A percentile compares a stretch with the other conserved stretches of the same genome.
phyloP scores from a whole-genome alignment of 2,797 vertebrate genomes.

The Dermochelys coriacea region DNA sequence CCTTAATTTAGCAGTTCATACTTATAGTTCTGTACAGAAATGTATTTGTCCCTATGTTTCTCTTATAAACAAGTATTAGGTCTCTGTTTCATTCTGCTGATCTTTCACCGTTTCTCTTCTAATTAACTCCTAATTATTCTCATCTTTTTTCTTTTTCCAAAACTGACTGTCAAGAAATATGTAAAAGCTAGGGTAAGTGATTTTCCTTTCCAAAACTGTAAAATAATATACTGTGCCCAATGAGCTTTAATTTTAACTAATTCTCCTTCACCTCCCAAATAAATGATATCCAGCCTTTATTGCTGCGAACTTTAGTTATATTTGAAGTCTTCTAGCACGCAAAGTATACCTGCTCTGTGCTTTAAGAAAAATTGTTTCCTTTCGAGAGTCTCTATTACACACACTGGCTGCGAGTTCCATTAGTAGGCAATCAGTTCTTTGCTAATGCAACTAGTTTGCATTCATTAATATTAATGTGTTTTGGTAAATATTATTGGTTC shows the following conservation, averaged over 20 bases:
- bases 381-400: neutral
- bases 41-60: neutral
- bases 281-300: neutral
- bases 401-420: rapidly evolving
- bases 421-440: neutral
- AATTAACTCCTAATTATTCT: constrained; percentile 69
- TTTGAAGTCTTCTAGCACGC: neutral
- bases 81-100: constrained; percentile 16
- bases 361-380: neutral
- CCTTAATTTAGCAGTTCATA: neutral
- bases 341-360: neutral
- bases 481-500: neutral
- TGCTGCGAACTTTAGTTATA: neutral
- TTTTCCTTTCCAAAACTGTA: constrained; percentile 37
- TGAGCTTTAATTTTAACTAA: neutral
- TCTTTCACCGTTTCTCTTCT: constrained; percentile 27
- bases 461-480: neutral
- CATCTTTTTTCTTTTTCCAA: constrained; percentile 75
- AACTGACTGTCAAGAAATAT: constrained; percentile 90
- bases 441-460: neutral
- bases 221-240: neutral
- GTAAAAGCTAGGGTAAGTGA: constrained; percentile 91
- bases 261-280: neutral
- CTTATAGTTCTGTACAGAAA: neutral
- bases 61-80: neutral